Percentiles rank a stretch among this genome's conserved stretches.
Conservation (phyloP, 2,113 vertebrate genomes). For the Ovis canadensis region DNA sequence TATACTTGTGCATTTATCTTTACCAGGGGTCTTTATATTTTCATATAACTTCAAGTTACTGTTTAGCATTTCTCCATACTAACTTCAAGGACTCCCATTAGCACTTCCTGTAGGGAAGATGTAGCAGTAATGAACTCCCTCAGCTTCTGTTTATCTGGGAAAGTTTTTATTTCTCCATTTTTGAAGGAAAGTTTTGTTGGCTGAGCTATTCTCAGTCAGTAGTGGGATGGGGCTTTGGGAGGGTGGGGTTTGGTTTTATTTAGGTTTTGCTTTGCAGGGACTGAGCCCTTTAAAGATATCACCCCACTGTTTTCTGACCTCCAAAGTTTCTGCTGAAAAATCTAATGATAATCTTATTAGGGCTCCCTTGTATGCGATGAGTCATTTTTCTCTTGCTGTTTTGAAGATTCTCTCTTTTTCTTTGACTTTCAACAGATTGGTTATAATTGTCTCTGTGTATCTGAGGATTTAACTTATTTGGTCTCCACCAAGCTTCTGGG, state of each 20-base stretch:
- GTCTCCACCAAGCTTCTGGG: not conserved
- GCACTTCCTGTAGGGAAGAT: not conserved
- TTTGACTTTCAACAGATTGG: not conserved
- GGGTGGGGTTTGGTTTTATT: not conserved
- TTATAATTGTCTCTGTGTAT: not conserved
- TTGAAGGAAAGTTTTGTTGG: not conserved
- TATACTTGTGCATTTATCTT: not conserved
- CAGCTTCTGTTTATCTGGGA: not conserved
- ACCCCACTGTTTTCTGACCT: not conserved
- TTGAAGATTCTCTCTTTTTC: not conserved
- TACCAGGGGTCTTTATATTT: not conserved
- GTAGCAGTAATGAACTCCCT: not conserved
- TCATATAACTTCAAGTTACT: not conserved
- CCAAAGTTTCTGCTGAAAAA: not conserved
- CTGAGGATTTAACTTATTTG: not conserved
- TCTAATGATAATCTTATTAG: not conserved
- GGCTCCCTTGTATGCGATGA: not conserved
- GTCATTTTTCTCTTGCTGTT: not conserved
- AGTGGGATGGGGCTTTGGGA: not conserved
- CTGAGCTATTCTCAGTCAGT: not conserved
- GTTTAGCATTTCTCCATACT: not conserved
- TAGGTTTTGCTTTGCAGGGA: not conserved
- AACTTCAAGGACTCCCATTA: not conserved
- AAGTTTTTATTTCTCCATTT: not conserved
- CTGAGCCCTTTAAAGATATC: not conserved